These are phyloP conservation scores for Chymomyza caudatula DNA, from an alignment of 2,888 invertebrate species.

Conservation along the genomic window DNA sequence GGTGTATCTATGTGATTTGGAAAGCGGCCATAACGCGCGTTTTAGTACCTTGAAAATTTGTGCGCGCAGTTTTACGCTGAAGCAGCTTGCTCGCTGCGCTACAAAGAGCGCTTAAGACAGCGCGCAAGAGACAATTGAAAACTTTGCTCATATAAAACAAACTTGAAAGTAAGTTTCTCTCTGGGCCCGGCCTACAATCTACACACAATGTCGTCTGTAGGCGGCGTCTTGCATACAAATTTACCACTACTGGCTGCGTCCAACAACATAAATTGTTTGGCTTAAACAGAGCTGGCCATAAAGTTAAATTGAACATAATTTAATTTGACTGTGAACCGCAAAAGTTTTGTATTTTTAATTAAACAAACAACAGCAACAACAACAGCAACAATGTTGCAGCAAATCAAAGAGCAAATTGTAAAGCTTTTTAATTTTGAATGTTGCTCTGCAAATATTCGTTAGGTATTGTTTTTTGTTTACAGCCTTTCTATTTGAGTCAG, in stretches of 20 bases:
- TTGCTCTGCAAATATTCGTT: background rate
- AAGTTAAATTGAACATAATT: slow-evolving; percentile 66
- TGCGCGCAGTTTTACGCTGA: background rate
- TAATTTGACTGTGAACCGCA: slow-evolving; percentile 55
- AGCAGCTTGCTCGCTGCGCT: no score
- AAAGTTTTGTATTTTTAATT: slow-evolving; percentile 64
- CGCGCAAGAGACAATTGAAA: slow-evolving; percentile 2
- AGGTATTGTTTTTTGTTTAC: background rate
- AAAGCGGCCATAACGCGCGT: slow-evolving; percentile 1
- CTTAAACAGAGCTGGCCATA: slow-evolving; percentile 33
- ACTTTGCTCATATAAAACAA: slow-evolving; percentile 8
- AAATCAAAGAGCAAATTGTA: slow-evolving; percentile 51
- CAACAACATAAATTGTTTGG: slow-evolving; percentile 7
- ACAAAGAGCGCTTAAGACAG: background rate
- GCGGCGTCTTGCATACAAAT: background rate
- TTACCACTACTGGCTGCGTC: background rate
- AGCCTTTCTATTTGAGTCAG: background rate
- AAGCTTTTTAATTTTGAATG: slow-evolving; percentile 44
- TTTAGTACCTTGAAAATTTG: background rate
- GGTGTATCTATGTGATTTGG: slow-evolving; percentile 10
- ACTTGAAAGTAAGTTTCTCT: slow-evolving; percentile 5
- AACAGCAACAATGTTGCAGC: slow-evolving; percentile 24
- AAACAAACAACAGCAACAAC: slow-evolving; percentile 50
- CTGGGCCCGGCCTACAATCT: background rate
- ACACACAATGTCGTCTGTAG: background rate